Percentiles rank a stretch among this genome's conserved stretches.
phyloP scores from a whole-genome alignment of 2,113 vertebrate species.

The Todiramphus saurophagus region DNA sequence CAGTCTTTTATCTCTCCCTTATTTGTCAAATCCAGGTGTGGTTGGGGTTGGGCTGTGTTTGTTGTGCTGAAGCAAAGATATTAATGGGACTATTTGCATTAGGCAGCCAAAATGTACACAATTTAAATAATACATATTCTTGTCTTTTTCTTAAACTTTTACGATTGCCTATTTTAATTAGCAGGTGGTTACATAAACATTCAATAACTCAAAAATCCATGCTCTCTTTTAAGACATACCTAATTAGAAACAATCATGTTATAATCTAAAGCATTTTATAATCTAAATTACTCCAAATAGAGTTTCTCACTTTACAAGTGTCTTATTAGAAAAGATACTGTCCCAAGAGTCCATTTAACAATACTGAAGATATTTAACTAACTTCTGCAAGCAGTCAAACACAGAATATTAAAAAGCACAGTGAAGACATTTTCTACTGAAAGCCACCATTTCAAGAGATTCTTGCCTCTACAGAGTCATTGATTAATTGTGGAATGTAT shows the following conservation, averaged over 20 bases:
- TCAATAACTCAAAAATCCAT: neutral
- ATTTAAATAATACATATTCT: neutral
- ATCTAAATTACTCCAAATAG: neutral
- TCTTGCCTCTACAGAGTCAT: neutral
- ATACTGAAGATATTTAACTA: neutral
- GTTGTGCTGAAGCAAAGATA: neutral
- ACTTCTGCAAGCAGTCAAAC: neutral
- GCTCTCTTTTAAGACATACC: neutral
- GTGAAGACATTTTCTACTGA: neutral
- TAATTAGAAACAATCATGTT: neutral
- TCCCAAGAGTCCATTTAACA: neutral
- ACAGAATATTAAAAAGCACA: neutral
- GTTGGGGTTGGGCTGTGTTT: accelerated
- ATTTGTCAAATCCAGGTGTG: accelerated
- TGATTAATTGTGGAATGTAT: neutral
- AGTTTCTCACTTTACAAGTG: neutral
- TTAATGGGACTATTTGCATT: neutral
- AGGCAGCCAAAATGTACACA: neutral
- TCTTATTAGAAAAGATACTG: neutral
- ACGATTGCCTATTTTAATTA: neutral
- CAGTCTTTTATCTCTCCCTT: neutral
- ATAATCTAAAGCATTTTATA: neutral
- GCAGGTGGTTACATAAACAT: neutral
- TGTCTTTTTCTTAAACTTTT: neutral
- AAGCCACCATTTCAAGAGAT: neutral